Percentiles rank a stretch among this genome's conserved stretches.
Conservation (phyloP, 1,140 invertebrate species). For the Spodoptera frugiperda region DNA sequence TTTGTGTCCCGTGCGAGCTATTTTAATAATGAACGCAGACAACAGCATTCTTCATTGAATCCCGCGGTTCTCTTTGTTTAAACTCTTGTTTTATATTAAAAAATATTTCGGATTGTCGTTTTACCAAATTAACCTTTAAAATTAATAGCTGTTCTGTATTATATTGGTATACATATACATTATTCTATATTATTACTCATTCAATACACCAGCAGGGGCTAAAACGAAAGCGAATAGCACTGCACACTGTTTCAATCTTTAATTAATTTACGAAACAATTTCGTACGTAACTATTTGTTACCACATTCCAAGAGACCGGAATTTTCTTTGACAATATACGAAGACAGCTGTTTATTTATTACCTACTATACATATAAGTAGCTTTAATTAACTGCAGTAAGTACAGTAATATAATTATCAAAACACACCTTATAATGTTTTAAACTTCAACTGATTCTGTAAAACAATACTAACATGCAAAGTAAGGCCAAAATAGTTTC, state of each 20-base stretch:
- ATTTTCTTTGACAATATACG: background rate
- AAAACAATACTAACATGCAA: conserved; percentile 15
- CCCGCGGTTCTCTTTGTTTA: background rate
- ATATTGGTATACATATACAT: too few relatives aligned
- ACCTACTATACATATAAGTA: background rate
- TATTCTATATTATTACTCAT: too few relatives aligned
- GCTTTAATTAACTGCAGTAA: background rate
- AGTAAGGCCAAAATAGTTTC: conserved; percentile 28
- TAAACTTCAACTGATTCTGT: background rate
- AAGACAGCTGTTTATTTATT: background rate
- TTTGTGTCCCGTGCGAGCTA: background rate
- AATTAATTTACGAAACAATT: conserved; percentile 27
- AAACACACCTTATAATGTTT: background rate
- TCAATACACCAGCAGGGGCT: too few relatives aligned
- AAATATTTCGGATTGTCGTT: too few relatives aligned
- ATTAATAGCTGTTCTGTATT: too few relatives aligned
- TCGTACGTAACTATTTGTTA: background rate
- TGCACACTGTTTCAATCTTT: conserved; percentile 15
- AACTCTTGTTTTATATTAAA: too few relatives aligned
- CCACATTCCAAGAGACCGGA: background rate
- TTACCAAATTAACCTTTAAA: too few relatives aligned
- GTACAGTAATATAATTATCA: background rate
- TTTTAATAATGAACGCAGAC: conserved; percentile 16
- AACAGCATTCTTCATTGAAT: background rate
- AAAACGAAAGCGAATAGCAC: background rate